Evolutionary conservation across 1,140 invertebrate species (phyloP), one percentile per base, ranked within the genome.

Genomic region (Ostrea edulis): DNA sequence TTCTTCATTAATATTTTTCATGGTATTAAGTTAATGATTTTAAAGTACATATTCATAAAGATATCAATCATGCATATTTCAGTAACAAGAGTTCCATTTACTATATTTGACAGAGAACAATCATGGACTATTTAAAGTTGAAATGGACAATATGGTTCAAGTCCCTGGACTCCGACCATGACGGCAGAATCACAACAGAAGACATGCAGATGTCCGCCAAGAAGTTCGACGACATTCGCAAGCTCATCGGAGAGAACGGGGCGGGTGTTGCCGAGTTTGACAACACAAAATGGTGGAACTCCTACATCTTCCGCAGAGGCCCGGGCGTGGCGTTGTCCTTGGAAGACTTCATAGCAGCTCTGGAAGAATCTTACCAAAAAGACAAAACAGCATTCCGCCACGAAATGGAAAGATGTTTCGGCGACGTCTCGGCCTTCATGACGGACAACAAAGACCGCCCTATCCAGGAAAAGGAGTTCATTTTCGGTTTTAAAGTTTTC

Each of bases 241-340:
- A 82, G 20, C 11, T 86, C n/a, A 17, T 54, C 5, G 51, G 22
- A 11, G 86, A 82, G 2, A 82, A 82, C 54, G 68, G 7, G 68
- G 14, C 22, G 5, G 68, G 35, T 25, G 25, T 9, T 17, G 53
- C 52, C 0, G 25, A 54, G 17, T 51, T 58, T n/a, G 86, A 82
- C 14, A 53, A 82, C 22, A 58, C 81, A 87, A 65, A 83, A 65
- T 87, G 86, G 86, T 87, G 86, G 86, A 87, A 55, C 11, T 35
- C 51, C 2, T 87, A 83, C 44, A 83, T 87, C 51, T 51, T 87
- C 17, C 62, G 53, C 1, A 87, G 83, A 17, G 86, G 82, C n/a
- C 53, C 54, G 0, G 62, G 51, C 20, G 81, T 87, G 2, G 14
- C 68, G 8, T 29, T 77, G 25, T 82, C 86, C 0, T 14, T 82